Percentiles rank a stretch among this genome's conserved stretches.
These are phyloP conservation scores for Monopis laevigella DNA, from an alignment of 2,888 invertebrate genomes.

Conservation along the genomic window DNA sequence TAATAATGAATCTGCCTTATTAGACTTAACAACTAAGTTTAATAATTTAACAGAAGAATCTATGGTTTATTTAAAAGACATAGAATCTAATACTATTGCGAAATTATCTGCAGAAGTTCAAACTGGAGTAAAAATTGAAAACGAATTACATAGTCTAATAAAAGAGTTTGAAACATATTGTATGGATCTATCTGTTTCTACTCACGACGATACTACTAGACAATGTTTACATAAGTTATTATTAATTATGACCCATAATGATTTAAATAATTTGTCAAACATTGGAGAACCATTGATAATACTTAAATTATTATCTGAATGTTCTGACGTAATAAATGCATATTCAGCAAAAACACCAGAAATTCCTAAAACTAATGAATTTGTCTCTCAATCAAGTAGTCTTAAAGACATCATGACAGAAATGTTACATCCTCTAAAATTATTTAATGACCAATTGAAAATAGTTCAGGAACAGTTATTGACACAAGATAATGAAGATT, in stretches of 20 bases:
- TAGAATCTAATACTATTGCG: conserved; percentile 19
- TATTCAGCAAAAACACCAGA: conserved; percentile 19
- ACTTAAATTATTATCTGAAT: conserved; percentile 45
- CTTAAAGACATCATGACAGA: conserved; percentile 34
- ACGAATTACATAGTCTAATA: conserved; percentile 24
- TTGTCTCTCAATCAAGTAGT: conserved; percentile 20
- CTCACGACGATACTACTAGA: conserved; percentile 20
- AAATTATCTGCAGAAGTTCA: neutral
- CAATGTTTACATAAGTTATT: conserved; percentile 27
- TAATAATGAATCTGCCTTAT: conserved; percentile 21
- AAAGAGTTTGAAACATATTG: conserved; percentile 27
- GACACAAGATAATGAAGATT: conserved; percentile 33
- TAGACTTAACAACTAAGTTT: conserved; percentile 22
- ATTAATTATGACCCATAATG: conserved; percentile 36
- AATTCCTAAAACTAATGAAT: neutral
- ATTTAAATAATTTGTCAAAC: conserved; percentile 36
- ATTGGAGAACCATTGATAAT: conserved; percentile 39
- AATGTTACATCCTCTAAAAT: conserved; percentile 40
- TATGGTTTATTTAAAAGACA: conserved; percentile 25
- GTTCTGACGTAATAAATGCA: conserved; percentile 32
- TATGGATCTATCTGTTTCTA: conserved; percentile 19
- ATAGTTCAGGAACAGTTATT: conserved; percentile 40
- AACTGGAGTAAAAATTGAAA: conserved; percentile 18
- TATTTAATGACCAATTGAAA: conserved; percentile 37
- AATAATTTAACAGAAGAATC: conserved; percentile 23